These are phyloP conservation scores for Pecten maximus DNA, from an alignment of 2,888 invertebrate species.

Conservation along the genomic window DNA sequence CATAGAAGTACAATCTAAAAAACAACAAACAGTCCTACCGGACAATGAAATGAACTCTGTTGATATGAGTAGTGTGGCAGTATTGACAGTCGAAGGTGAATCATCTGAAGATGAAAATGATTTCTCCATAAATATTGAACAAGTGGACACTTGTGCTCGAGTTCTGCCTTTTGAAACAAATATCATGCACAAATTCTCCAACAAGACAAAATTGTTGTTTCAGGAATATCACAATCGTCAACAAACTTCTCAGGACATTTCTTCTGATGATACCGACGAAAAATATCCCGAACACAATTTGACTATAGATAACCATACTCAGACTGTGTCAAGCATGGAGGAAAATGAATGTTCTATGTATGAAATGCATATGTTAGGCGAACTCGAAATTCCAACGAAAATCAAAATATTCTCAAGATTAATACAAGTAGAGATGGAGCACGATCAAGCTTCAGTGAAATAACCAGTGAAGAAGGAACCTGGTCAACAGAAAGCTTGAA, in stretches of 20 bases:
- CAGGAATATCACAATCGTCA: background rate
- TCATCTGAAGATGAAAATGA: background rate
- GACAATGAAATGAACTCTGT: background rate
- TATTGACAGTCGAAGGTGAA: background rate
- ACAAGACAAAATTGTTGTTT: background rate
- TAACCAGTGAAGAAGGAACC: background rate
- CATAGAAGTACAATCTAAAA: background rate
- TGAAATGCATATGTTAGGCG: background rate
- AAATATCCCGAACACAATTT: background rate
- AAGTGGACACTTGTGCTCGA: background rate
- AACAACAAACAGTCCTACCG: background rate
- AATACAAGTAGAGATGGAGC: background rate
- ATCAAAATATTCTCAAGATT: background rate
- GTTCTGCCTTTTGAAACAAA: constrained; percentile 16
- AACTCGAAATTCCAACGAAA: background rate
- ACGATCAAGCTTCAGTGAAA: background rate
- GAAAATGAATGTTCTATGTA: constrained; percentile 9
- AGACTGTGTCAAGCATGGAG: background rate
- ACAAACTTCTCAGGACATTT: background rate
- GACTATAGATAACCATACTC: background rate
- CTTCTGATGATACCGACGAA: background rate
- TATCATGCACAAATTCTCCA: background rate
- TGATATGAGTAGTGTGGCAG: background rate
- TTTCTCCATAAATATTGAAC: background rate
- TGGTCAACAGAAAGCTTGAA: background rate